A percentile compares a stretch with the other conserved stretches of the same genome.
Evolutionary conservation across 2,888 invertebrate species (phyloP).

Genomic region (Lepas anatifera): DNA sequence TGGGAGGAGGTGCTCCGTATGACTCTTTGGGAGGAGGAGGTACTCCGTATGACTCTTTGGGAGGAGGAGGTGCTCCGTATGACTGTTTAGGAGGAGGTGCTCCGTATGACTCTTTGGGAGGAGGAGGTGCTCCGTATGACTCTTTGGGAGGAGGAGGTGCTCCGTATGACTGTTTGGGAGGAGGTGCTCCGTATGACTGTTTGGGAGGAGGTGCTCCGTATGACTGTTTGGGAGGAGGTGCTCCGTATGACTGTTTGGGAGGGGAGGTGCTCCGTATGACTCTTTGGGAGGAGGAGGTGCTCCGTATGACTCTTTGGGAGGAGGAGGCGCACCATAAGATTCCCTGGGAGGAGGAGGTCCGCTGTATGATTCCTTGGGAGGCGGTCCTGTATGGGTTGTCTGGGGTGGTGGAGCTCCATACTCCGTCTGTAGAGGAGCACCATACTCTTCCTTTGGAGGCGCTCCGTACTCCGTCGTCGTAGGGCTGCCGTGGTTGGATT

Average conservation of each 20-base stretch:
- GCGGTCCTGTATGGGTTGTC: neutral
- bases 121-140: neutral
- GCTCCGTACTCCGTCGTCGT: too few species aligned
- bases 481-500: too few species aligned
- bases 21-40: neutral
- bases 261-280: neutral
- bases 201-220: neutral
- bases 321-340: neutral
- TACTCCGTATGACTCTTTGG: neutral
- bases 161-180: neutral
- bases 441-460: neutral
- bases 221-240: neutral
- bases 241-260: neutral
- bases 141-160: neutral
- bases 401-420: neutral
- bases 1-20: neutral
- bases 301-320: neutral
- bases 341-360: neutral
- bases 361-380: neutral
- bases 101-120: neutral
- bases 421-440: neutral
- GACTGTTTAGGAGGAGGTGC: too few species aligned
- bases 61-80: too few species aligned
- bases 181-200: neutral
- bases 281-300: neutral